These are phyloP conservation scores for Microcebus tavaratra DNA, from an alignment of 2,113 vertebrate species.

Conservation along the genomic window DNA sequence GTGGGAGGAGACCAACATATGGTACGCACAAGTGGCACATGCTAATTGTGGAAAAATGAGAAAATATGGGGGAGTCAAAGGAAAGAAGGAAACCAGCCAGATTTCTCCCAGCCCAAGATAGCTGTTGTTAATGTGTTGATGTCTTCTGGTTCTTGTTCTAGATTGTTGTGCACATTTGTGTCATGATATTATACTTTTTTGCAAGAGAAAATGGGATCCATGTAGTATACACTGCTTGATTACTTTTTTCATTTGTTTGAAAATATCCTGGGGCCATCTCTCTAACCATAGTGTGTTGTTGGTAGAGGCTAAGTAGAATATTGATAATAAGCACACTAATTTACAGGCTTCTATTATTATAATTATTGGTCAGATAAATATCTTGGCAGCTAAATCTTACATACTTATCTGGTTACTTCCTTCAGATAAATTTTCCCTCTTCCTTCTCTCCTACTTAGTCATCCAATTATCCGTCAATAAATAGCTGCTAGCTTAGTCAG, in stretches of 20 bases:
- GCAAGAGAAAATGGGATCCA: background rate
- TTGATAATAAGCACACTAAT: background rate
- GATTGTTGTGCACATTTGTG: background rate
- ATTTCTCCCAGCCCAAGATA: conserved; percentile 2
- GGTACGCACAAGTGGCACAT: background rate
- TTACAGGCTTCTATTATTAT: background rate
- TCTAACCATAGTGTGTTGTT: background rate
- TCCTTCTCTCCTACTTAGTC: background rate
- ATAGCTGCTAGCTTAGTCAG: background rate
- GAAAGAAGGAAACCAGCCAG: conserved; percentile 33
- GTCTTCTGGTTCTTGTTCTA: conserved; percentile 22
- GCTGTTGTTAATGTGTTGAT: background rate
- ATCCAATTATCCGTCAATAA: background rate
- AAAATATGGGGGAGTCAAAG: conserved; percentile 21
- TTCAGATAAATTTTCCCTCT: background rate
- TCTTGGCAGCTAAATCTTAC: background rate
- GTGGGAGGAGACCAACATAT: conserved; percentile 49
- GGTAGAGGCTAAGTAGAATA: background rate
- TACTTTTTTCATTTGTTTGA: background rate
- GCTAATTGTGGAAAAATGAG: conserved; percentile 62
- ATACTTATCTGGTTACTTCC: background rate
- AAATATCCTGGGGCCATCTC: background rate
- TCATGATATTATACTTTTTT: background rate
- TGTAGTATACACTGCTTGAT: background rate
- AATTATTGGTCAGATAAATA: background rate